Conservation (phyloP, 2,888 invertebrate species). For the Plutella xylostella region DNA sequence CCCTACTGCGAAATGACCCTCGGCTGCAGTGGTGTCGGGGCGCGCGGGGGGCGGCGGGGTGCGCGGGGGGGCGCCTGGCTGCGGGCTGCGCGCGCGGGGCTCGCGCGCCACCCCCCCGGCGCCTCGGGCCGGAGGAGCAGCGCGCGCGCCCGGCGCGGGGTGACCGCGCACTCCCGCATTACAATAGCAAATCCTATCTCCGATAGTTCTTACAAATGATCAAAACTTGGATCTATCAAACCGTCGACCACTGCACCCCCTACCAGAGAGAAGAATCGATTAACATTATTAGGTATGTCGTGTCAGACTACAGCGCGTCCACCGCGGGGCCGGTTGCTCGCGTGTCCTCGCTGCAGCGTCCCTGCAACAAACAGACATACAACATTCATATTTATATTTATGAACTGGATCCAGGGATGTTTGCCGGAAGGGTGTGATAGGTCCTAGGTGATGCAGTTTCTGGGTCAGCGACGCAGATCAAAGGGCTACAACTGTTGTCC, state of each 20-base stretch:
- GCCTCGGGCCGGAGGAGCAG: constrained; percentile 21
- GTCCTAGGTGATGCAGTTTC: no score
- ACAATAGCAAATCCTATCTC: not conserved
- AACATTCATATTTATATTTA: no score
- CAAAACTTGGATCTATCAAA: not conserved
- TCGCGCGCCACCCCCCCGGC: constrained; percentile 29
- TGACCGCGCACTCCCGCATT: constrained; percentile 42
- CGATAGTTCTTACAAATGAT: not conserved
- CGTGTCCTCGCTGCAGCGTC: no score
- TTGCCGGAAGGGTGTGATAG: no score
- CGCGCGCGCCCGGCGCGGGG: constrained; percentile 33
- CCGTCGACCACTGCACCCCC: not conserved
- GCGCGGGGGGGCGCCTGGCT: constrained; percentile 54
- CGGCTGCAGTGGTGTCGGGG: constrained; percentile 23
- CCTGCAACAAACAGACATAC: no score
- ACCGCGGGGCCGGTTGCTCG: no score
- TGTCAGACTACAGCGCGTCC: constrained; percentile 1
- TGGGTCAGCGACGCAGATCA: no score
- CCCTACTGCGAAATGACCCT: constrained; percentile 51
- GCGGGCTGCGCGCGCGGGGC: constrained; percentile 49
- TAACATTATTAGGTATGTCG: not conserved
- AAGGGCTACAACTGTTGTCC: no score
- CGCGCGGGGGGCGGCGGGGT: constrained; percentile 25
- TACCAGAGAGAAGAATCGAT: not conserved
- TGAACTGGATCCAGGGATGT: no score